phyloP scores from a whole-genome alignment of 1,140 invertebrate species.

The Dermatophagoides farinae region DNA sequence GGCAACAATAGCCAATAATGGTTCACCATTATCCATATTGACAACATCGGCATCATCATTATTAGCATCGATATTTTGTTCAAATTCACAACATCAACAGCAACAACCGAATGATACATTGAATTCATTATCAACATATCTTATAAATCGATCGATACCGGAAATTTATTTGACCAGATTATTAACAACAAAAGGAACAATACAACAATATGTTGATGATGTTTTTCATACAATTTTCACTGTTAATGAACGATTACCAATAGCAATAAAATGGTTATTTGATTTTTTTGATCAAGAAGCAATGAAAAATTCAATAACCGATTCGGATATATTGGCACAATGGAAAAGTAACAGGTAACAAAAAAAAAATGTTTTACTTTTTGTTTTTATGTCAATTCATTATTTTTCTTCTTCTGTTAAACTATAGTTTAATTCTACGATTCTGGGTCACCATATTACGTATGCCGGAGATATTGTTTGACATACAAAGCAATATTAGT shows the following conservation, averaged over 20 bases:
- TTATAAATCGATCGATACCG: slow-evolving; percentile 53
- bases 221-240: slow-evolving; percentile 73
- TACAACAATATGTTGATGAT: slow-evolving; percentile 89
- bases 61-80: background rate
- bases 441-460: slow-evolving; percentile 98
- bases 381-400: background rate
- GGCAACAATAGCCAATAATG: background rate
- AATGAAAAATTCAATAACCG: slow-evolving; percentile 52
- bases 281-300: slow-evolving; percentile 81
- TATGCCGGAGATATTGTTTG: slow-evolving; percentile 89
- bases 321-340: slow-evolving; percentile 72
- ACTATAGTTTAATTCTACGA: slow-evolving; percentile 25
- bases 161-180: slow-evolving; percentile 83
- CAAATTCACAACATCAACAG: background rate
- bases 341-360: slow-evolving; percentile 67
- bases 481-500: slow-evolving; percentile 74
- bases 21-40: background rate
- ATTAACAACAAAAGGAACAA: slow-evolving; percentile 77
- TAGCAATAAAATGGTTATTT: slow-evolving; percentile 84
- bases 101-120: background rate
- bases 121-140: background rate
- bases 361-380: too few relatives aligned
- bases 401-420: background rate
- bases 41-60: background rate
- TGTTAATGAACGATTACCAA: slow-evolving; percentile 22